These are phyloP conservation scores for Drosophila phalerata DNA, from an alignment of 2,888 invertebrate species.

Conservation along the genomic window DNA sequence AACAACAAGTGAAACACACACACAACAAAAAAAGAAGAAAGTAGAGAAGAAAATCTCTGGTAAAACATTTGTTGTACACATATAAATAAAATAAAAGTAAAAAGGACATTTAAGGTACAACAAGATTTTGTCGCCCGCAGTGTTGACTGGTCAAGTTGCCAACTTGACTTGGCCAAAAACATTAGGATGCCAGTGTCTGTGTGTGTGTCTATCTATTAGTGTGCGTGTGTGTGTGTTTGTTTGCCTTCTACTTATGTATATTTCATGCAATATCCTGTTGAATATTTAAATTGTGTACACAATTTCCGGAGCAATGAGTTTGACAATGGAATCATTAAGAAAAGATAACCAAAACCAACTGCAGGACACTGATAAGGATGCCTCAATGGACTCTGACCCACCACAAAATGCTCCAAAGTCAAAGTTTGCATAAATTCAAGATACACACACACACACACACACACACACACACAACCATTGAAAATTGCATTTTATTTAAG, in stretches of 20 bases:
- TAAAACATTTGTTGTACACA: conserved; percentile 38
- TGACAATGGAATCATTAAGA: conserved; percentile 79
- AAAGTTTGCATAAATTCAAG: conserved; percentile 47
- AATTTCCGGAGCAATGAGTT: conserved; percentile 77
- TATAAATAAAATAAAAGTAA: conserved; percentile 53
- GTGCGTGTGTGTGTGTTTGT: conserved; percentile 24
- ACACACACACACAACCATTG: conserved; percentile 7
- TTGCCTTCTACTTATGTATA: conserved; percentile 58
- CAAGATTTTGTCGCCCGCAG: conserved; percentile 70
- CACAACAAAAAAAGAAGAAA: background rate
- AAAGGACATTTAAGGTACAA: conserved; percentile 60
- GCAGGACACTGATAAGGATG: conserved; percentile 62
- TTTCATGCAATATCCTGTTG: conserved; percentile 78
- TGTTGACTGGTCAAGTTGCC: conserved; percentile 50
- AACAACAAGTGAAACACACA: conserved; percentile 4
- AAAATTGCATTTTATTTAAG: conserved; percentile 60
- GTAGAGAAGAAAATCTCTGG: conserved; percentile 25
- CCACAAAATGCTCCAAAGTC: conserved; percentile 32
- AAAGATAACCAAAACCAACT: conserved; percentile 62
- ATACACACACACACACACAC: conserved; percentile 9
- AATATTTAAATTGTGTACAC: conserved; percentile 79
- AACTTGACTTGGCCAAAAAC: conserved; percentile 36
- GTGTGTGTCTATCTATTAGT: conserved; percentile 1
- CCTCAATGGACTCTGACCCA: conserved; percentile 47
- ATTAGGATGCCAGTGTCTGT: conserved; percentile 26